Evolutionary conservation across 2,797 vertebrate genomes (phyloP).

Genomic region (Callimico goeldii): DNA sequence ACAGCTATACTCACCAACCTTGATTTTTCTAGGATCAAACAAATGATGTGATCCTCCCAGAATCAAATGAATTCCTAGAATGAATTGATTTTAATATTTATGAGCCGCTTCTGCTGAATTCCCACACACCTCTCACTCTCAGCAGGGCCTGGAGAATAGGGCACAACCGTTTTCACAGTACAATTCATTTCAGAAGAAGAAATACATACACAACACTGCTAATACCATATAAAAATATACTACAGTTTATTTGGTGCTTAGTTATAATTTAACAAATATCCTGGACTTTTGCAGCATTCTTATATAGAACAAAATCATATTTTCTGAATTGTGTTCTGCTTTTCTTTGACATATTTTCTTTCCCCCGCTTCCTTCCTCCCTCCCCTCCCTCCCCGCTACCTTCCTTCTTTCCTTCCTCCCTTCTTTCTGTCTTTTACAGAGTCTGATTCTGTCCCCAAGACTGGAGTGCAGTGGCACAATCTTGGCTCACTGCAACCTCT

Average conservation of each 20-base stretch:
- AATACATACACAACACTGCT: neutral
- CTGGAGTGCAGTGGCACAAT: neutral
- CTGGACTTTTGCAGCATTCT: neutral
- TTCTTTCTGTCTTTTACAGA: neutral
- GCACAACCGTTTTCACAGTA: neutral
- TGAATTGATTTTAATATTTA: conserved; percentile 1
- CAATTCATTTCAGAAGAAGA: neutral
- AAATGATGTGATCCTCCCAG: neutral
- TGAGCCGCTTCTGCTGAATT: neutral
- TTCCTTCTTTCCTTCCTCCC: too few species aligned
- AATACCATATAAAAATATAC: neutral
- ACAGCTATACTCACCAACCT: neutral
- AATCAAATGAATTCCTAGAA: neutral
- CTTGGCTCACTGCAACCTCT: neutral
- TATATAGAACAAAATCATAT: neutral
- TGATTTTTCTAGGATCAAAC: neutral
- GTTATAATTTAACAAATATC: neutral
- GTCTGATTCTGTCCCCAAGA: neutral
- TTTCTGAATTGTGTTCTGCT: neutral
- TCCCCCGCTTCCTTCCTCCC: too few species aligned
- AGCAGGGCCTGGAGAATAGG: neutral
- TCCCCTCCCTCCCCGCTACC: accelerated
- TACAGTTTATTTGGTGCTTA: neutral
- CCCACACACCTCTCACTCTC: neutral
- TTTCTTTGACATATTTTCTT: neutral